phyloP scores from a whole-genome alignment of 1,140 invertebrate species.

The Dendrolimus kikuchii region DNA sequence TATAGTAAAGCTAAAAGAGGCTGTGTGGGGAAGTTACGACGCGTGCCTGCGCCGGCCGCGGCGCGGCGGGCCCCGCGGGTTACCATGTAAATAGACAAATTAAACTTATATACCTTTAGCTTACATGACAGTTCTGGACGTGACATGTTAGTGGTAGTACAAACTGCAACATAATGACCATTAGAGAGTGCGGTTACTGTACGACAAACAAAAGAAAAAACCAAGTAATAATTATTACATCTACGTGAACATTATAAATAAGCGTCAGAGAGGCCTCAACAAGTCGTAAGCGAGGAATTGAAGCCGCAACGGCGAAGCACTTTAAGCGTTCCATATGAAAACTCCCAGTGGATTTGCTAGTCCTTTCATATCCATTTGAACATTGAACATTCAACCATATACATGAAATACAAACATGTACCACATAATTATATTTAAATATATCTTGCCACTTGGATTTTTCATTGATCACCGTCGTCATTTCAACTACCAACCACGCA shows the following conservation, averaged over 20 bases:
- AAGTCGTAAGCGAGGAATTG: slow-evolving; percentile 61
- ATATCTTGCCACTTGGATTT: slow-evolving; percentile 38
- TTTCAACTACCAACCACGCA: slow-evolving; percentile 66
- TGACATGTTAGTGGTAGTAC: slow-evolving; percentile 72
- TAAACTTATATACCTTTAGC: slow-evolving; percentile 69
- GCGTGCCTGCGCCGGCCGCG: slow-evolving; percentile 55
- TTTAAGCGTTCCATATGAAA: slow-evolving; percentile 55
- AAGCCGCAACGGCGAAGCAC: slow-evolving; percentile 64
- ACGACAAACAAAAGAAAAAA: slow-evolving; percentile 69
- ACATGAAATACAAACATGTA: slow-evolving; percentile 9
- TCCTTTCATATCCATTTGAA: not conserved
- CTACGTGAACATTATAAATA: slow-evolving; percentile 66
- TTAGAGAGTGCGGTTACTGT: slow-evolving; percentile 71
- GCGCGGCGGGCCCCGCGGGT: too few relatives aligned
- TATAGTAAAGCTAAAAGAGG: slow-evolving; percentile 65
- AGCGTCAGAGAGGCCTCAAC: slow-evolving; percentile 64
- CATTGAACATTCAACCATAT: slow-evolving; percentile 13
- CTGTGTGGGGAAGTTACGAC: slow-evolving; percentile 54
- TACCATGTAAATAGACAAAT: slow-evolving; percentile 68
- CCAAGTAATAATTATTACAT: slow-evolving; percentile 62
- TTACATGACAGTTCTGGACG: slow-evolving; percentile 72
- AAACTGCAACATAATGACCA: slow-evolving; percentile 73
- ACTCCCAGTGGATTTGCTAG: slow-evolving; percentile 40
- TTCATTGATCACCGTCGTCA: slow-evolving; percentile 55
- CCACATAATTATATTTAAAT: not conserved